A percentile compares a stretch with the other conserved stretches of the same genome.
Evolutionary conservation across 2,113 vertebrate species (phyloP).

Genomic region (Coptodon bakossiorum): DNA sequence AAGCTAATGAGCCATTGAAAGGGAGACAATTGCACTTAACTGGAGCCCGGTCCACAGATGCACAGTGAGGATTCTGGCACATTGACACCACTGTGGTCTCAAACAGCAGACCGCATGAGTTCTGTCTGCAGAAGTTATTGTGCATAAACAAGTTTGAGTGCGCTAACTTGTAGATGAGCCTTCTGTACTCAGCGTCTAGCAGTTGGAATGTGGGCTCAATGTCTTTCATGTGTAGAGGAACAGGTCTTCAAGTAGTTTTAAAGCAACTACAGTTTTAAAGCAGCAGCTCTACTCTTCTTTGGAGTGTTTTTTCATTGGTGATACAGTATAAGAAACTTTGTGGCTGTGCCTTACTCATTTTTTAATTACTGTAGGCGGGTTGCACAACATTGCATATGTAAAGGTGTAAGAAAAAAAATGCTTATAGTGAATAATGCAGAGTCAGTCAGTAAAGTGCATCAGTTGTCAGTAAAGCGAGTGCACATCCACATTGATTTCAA

Average conservation of each 20-base stretch:
- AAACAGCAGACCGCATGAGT: neutral
- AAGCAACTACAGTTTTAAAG: neutral
- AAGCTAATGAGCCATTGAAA: conserved; percentile 34
- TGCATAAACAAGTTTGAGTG: neutral
- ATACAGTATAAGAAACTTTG: neutral
- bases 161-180: neutral
- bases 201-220: neutral
- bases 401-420: neutral
- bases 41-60: conserved; percentile 14
- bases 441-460: neutral
- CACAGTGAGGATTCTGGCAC: neutral
- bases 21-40: conserved; percentile 17
- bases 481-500: neutral
- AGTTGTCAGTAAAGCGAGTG: neutral
- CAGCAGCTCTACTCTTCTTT: neutral
- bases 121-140: neutral
- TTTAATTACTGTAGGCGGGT: accelerated
- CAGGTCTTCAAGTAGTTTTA: neutral
- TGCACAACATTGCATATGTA: neutral
- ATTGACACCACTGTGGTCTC: neutral
- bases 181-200: neutral
- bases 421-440: neutral
- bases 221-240: neutral
- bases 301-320: neutral
- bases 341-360: neutral